A percentile compares a stretch with the other conserved stretches of the same genome.
Evolutionary conservation across 2,888 invertebrate genomes (phyloP).

Genomic region (Lochmaea capreae): DNA sequence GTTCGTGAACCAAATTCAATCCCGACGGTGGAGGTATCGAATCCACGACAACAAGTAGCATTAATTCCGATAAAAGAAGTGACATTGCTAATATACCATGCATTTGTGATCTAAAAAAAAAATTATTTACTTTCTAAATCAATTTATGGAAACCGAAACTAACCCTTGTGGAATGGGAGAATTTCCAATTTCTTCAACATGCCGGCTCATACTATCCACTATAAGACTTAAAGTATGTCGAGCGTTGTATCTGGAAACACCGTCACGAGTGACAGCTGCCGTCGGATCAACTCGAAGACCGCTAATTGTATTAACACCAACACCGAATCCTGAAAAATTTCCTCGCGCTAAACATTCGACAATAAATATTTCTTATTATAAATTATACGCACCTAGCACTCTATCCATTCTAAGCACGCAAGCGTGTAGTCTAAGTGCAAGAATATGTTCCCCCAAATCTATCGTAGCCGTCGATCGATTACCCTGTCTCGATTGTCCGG

Average conservation of each 20-base stretch:
- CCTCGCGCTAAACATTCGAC: slow-evolving; percentile 1
- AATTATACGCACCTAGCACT: slow-evolving; percentile 50
- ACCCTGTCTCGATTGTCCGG: slow-evolving; percentile 35
- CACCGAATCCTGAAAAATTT: slow-evolving; percentile 19
- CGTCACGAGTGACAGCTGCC: slow-evolving; percentile 59
- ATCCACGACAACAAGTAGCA: slow-evolving; percentile 66
- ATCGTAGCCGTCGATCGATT: slow-evolving; percentile 44
- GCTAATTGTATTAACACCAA: slow-evolving; percentile 43
- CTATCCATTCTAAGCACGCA: slow-evolving; percentile 59
- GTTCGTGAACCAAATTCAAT: slow-evolving; percentile 60
- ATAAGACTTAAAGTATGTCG: slow-evolving; percentile 65
- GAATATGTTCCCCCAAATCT: slow-evolving; percentile 58
- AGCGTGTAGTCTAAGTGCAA: slow-evolving; percentile 58
- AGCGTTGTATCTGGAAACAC: slow-evolving; percentile 57
- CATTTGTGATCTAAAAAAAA: slow-evolving; percentile 49
- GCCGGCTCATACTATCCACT: slow-evolving; percentile 66
- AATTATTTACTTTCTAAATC: too few relatives aligned
- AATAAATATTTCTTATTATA: too few relatives aligned
- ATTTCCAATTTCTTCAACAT: slow-evolving; percentile 63
- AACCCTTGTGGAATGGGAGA: slow-evolving; percentile 17
- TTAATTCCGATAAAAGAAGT: slow-evolving; percentile 66
- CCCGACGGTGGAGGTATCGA: slow-evolving; percentile 62
- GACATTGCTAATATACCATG: slow-evolving; percentile 65
- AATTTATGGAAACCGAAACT: slow-evolving; percentile 1
- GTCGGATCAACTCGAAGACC: slow-evolving; percentile 45